phyloP scores from a whole-genome alignment of 2,888 invertebrate genomes.

The Brachypalpus laphriformis region DNA sequence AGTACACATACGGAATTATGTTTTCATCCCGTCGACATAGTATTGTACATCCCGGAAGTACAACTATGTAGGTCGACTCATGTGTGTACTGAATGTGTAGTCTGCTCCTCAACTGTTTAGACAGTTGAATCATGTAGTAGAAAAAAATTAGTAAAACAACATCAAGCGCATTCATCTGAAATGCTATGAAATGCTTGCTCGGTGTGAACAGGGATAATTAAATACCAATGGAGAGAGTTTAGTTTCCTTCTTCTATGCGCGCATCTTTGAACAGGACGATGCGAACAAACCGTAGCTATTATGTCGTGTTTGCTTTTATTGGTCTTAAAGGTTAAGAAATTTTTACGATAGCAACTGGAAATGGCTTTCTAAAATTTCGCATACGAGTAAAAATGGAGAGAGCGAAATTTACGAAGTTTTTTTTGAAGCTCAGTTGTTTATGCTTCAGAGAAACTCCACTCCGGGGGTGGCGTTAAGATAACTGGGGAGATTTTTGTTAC shows the following conservation, averaged over 20 bases:
- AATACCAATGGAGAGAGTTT: constrained; percentile 4
- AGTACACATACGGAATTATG: constrained; percentile 37
- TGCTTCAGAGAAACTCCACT: no score
- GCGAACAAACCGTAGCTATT: constrained; percentile 8
- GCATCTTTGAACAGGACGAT: no score
- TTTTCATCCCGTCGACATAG: background rate
- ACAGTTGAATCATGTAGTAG: background rate
- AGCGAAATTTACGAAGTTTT: no score
- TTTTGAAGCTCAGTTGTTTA: no score
- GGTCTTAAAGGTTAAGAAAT: background rate
- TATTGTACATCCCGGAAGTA: background rate
- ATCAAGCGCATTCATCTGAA: constrained; percentile 25
- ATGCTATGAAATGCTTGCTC: constrained; percentile 36
- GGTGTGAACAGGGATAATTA: constrained; percentile 13
- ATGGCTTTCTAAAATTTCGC: background rate
- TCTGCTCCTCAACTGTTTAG: background rate
- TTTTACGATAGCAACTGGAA: background rate
- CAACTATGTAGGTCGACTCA: background rate
- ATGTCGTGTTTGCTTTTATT: constrained; percentile 8
- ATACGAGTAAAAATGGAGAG: no score
- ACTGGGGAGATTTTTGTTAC: no score
- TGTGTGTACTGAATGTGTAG: background rate
- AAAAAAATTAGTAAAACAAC: background rate
- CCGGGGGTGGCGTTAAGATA: no score
- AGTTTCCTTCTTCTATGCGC: background rate